phyloP scores from a whole-genome alignment of 2,113 vertebrate genomes.

The Australoheros scitulus region DNA sequence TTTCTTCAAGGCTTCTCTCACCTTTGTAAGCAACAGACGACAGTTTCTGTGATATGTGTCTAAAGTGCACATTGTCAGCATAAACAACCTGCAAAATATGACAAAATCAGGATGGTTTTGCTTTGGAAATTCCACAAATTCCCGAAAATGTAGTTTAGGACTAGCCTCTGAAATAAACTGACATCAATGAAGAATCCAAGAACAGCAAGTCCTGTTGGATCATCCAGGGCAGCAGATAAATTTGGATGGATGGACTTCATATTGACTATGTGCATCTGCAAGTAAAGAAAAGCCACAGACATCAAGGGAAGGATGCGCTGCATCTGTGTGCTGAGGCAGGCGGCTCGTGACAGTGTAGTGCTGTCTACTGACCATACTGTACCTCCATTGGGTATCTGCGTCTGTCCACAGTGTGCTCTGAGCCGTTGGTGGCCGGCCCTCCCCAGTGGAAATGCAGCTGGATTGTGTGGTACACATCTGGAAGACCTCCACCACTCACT shows the following conservation, averaged over 20 bases:
- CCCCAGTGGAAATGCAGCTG: constrained; percentile 93
- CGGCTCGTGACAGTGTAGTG: constrained; percentile 7
- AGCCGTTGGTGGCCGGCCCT: constrained; percentile 73
- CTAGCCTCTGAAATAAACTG: constrained; percentile 32
- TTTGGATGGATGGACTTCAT: constrained; percentile 82
- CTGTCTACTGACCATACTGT: constrained; percentile 71
- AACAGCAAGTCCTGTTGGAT: constrained; percentile 83
- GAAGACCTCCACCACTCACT: constrained; percentile 81
- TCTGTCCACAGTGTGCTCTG: constrained; percentile 84
- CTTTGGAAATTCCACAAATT: background rate
- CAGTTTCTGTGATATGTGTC: constrained; percentile 77
- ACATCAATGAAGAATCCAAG: constrained; percentile 85
- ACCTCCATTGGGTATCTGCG: constrained; percentile 87
- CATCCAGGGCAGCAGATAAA: constrained; percentile 72
- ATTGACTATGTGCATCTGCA: constrained; percentile 87
- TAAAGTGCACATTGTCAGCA: constrained; percentile 82
- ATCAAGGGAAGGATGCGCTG: constrained; percentile 14
- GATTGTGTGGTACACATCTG: constrained; percentile 73
- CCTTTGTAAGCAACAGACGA: constrained; percentile 79
- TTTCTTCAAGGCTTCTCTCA: constrained; percentile 47
- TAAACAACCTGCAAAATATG: constrained; percentile 71
- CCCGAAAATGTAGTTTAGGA: background rate
- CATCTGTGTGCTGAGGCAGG: background rate
- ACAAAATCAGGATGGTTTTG: background rate
- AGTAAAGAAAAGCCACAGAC: background rate